A percentile compares a stretch with the other conserved stretches of the same genome.
phyloP scores from a whole-genome alignment of 2,888 invertebrate genomes.

The Toxonevra muliebris region DNA sequence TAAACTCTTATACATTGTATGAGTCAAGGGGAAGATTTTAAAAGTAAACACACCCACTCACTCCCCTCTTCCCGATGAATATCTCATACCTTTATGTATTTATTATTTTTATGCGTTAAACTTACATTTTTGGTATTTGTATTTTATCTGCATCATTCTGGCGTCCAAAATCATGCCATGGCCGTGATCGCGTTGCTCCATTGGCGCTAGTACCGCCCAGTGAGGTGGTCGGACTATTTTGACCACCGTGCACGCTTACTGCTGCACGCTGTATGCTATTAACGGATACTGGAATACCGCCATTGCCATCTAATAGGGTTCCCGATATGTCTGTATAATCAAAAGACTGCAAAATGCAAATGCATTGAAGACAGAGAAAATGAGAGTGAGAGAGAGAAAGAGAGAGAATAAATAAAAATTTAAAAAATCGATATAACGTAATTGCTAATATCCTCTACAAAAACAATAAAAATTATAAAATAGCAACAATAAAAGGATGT shows the following conservation, averaged over 20 bases:
- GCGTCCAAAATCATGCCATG: conserved; percentile 94
- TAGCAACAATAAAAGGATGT: no score
- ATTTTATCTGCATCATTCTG: conserved; percentile 96
- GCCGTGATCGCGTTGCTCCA: conserved; percentile 78
- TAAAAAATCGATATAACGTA: neutral
- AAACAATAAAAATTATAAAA: no score
- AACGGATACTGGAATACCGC: conserved; percentile 67
- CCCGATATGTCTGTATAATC: conserved; percentile 87
- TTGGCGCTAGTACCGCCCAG: conserved; percentile 71
- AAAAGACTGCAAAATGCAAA: conserved; percentile 75
- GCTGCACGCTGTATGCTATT: conserved; percentile 68
- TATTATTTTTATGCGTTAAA: no score
- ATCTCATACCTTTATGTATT: no score
- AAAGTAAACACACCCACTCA: no score
- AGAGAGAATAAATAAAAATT: conserved; percentile 6
- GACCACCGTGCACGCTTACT: conserved; percentile 66
- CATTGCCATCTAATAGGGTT: conserved; percentile 67
- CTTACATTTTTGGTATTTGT: conserved; percentile 98
- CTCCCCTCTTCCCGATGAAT: no score
- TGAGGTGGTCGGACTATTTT: conserved; percentile 65
- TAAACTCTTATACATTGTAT: no score
- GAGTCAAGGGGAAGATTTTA: no score
- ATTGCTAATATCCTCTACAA: conserved; percentile 2
- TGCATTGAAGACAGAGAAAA: neutral
- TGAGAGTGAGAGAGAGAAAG: neutral